phyloP scores from a whole-genome alignment of 2,113 vertebrate species.

The Fukomys damarensis region DNA sequence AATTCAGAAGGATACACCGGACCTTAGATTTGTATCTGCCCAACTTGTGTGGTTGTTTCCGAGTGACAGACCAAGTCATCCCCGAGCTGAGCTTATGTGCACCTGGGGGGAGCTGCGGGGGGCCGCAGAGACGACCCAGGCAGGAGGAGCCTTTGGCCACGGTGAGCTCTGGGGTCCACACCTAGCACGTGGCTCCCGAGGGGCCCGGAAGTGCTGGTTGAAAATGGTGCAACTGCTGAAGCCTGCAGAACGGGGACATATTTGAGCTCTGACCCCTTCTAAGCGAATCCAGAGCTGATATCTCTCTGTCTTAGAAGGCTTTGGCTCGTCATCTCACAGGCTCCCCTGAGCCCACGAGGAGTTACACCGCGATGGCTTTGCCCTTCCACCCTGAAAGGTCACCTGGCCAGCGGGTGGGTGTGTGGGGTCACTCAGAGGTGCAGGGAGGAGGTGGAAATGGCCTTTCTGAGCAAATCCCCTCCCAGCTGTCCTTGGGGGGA shows the following conservation, averaged over 20 bases:
- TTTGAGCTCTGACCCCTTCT: slow-evolving; percentile 81
- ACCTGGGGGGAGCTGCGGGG: neutral
- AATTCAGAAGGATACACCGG: neutral
- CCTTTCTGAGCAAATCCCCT: neutral
- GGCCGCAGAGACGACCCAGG: neutral
- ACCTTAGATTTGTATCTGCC: neutral
- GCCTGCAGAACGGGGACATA: slow-evolving; percentile 74
- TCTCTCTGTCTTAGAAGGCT: slow-evolving; percentile 60
- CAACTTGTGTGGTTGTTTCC: neutral
- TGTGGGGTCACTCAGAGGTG: fast-evolving
- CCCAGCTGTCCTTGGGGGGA: neutral
- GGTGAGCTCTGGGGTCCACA: neutral
- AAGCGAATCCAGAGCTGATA: slow-evolving; percentile 68
- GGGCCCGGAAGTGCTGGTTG: neutral
- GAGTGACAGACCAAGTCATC: neutral
- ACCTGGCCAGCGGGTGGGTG: neutral
- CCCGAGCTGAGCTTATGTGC: neutral
- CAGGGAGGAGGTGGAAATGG: fast-evolving
- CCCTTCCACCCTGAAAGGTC: neutral
- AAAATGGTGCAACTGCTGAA: slow-evolving; percentile 46
- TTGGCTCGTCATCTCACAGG: neutral
- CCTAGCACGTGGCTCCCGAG: neutral
- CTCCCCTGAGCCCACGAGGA: neutral
- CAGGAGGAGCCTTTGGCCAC: neutral
- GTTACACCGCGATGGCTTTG: neutral